Percentiles rank a stretch among this genome's conserved stretches.
These are phyloP conservation scores for Mythimna vitellina DNA, from an alignment of 2,888 invertebrate genomes.

Conservation along the genomic window DNA sequence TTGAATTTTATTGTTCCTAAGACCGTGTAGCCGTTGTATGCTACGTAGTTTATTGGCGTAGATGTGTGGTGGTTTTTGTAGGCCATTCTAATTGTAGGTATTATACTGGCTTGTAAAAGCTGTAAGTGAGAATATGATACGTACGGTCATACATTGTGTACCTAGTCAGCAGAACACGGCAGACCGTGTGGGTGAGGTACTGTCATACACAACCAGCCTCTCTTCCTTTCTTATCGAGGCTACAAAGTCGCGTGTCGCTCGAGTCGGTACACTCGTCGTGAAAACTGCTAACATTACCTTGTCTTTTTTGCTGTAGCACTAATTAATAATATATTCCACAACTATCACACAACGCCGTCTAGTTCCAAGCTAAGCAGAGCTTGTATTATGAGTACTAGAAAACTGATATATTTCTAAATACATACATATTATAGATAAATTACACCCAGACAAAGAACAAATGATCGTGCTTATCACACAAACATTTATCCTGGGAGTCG, in stretches of 20 bases:
- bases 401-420: no score
- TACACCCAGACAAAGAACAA: no score
- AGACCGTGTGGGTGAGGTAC: slow-evolving; percentile 14
- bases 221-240: slow-evolving; percentile 51
- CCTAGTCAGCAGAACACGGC: slow-evolving; percentile 4
- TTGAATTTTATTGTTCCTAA: slow-evolving; percentile 26
- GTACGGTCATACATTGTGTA: neutral
- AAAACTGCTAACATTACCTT: slow-evolving; percentile 13
- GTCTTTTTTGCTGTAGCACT: neutral
- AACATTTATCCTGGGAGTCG: no score
- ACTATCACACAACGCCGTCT: no score
- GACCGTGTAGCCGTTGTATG: neutral
- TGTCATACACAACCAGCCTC: slow-evolving; percentile 44
- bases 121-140: neutral
- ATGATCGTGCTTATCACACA: no score
- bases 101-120: slow-evolving; percentile 1
- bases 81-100: neutral
- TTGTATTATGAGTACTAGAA: no score
- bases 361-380: no score
- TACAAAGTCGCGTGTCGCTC: slow-evolving; percentile 50
- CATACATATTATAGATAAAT: no score
- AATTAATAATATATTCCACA: neutral
- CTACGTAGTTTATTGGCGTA: neutral
- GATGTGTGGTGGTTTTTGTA: neutral
- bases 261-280: slow-evolving; percentile 31